Conservation (phyloP, 1,140 invertebrate species). For the Ips nitidus region DNA sequence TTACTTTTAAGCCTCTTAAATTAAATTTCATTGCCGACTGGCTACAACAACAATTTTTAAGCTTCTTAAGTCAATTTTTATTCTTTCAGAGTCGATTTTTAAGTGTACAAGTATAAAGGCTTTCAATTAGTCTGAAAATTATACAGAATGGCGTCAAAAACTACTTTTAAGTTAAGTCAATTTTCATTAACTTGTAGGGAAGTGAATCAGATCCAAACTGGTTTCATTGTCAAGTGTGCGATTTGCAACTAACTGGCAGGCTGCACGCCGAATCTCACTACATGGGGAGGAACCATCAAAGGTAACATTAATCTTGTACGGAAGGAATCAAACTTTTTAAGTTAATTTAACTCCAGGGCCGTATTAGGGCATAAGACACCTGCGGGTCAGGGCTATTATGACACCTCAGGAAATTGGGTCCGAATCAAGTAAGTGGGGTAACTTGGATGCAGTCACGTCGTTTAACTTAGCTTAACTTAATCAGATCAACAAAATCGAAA, state of each 20-base stretch:
- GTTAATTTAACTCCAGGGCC: constrained; percentile 39
- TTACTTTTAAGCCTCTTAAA: too few species aligned
- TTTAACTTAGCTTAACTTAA: too few species aligned
- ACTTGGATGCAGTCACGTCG: too few species aligned
- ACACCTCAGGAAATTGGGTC: constrained; percentile 52
- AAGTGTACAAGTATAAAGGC: too few species aligned
- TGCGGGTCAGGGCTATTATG: constrained; percentile 51
- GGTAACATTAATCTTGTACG: constrained; percentile 33
- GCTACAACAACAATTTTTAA: too few species aligned
- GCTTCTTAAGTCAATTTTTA: too few species aligned
- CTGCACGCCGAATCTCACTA: constrained; percentile 56
- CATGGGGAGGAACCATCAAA: constrained; percentile 53
- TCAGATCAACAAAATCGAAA: neutral
- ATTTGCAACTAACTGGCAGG: constrained; percentile 52
- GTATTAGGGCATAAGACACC: constrained; percentile 45
- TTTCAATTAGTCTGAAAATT: too few species aligned
- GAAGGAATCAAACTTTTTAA: neutral
- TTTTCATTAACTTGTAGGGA: constrained; percentile 23
- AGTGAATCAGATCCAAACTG: constrained; percentile 42
- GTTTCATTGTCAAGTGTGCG: constrained; percentile 53
- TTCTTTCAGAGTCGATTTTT: too few species aligned
- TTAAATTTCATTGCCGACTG: too few species aligned
- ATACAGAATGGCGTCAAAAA: too few species aligned
- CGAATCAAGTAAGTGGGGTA: constrained; percentile 37
- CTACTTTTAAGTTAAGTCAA: too few species aligned